Conservation (phyloP, 1,140 invertebrate genomes). For the Bilobella aurantiaca region DNA sequence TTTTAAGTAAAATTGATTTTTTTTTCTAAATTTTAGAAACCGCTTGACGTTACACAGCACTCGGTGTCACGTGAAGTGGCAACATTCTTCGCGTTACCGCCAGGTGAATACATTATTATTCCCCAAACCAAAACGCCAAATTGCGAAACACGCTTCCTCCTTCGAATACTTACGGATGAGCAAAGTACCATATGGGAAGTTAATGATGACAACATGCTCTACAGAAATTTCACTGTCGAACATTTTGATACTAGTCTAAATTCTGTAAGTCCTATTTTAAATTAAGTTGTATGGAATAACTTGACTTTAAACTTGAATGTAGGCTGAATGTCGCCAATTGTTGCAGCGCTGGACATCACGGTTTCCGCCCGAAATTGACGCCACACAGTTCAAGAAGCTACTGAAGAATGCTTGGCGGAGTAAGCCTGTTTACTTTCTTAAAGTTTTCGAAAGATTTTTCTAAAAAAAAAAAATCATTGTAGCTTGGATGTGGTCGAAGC, state of each 20-base stretch:
- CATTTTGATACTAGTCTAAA: slow-evolving; percentile 45
- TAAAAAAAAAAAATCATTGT: slow-evolving; percentile 23
- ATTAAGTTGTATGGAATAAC: neutral
- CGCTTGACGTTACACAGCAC: slow-evolving; percentile 57
- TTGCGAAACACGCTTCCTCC: slow-evolving; percentile 57
- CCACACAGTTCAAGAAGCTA: slow-evolving; percentile 51
- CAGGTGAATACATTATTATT: slow-evolving; percentile 64
- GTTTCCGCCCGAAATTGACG: slow-evolving; percentile 55
- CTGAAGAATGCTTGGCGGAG: slow-evolving; percentile 51
- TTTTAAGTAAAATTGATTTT: too few relatives aligned
- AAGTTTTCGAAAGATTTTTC: neutral
- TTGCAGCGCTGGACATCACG: slow-evolving; percentile 38
- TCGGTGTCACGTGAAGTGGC: slow-evolving; percentile 57
- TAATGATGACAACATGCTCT: slow-evolving; percentile 62
- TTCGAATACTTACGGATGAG: slow-evolving; percentile 59
- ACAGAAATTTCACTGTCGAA: slow-evolving; percentile 52
- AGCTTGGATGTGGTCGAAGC: slow-evolving; percentile 46
- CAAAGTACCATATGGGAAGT: slow-evolving; percentile 66
- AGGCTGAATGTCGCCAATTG: slow-evolving; percentile 36
- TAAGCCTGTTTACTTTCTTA: slow-evolving; percentile 34
- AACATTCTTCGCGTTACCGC: slow-evolving; percentile 61
- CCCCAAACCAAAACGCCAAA: slow-evolving; percentile 60
- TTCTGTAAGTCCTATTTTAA: slow-evolving; percentile 17
- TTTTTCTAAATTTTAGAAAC: slow-evolving; percentile 43
- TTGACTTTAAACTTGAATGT: neutral